phyloP scores from a whole-genome alignment of 2,113 vertebrate species.

The Planiliza haematocheilus region DNA sequence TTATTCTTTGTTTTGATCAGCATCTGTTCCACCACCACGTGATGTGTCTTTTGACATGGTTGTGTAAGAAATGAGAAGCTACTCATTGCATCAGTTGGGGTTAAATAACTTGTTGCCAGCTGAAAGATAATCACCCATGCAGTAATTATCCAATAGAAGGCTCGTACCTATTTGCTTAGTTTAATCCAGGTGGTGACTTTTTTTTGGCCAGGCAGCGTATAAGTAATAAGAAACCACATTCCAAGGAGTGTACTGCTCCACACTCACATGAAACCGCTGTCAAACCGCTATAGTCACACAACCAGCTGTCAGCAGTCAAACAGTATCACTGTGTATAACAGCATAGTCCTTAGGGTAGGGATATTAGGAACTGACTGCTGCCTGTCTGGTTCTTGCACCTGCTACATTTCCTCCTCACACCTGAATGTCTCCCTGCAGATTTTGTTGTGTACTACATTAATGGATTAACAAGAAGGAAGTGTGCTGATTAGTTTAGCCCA shows the following conservation, averaged over 20 bases:
- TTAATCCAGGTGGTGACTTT: too few species aligned
- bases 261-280: conserved; percentile 1
- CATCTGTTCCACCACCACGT: too few species aligned
- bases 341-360: background rate
- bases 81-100: too few species aligned
- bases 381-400: conserved; percentile 31
- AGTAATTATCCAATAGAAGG: too few species aligned
- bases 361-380: conserved; percentile 12
- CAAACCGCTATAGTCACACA: background rate
- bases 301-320: background rate
- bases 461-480: conserved; percentile 70
- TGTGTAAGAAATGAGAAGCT: too few species aligned
- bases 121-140: too few species aligned
- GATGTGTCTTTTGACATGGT: too few species aligned
- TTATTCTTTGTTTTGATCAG: too few species aligned
- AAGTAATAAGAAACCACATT: background rate
- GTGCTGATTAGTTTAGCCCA: conserved; percentile 60
- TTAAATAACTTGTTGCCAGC: too few species aligned
- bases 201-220: too few species aligned
- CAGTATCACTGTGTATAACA: background rate
- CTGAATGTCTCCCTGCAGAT: conserved; percentile 50
- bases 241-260: background rate
- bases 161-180: too few species aligned
- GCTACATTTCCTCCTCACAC: conserved; percentile 32
- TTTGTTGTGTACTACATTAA: conserved; percentile 56